Evolutionary conservation across 2,113 vertebrate genomes (phyloP).

Genomic region (Sinocyclocheilus anophthalmus): DNA sequence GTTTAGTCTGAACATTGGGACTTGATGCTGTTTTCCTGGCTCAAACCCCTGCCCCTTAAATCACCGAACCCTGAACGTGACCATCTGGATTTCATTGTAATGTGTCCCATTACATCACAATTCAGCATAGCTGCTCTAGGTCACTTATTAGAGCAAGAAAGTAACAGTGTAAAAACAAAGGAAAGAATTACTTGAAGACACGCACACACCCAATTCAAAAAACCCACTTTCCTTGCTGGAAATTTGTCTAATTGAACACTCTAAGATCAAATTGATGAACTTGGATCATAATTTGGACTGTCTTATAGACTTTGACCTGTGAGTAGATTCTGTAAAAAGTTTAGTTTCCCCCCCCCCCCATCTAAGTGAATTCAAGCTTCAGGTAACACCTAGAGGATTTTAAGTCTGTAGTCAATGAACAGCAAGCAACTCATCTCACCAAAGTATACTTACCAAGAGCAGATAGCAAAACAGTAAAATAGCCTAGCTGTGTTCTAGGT

Average conservation of each 20-base stretch:
- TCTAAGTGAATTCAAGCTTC: not conserved
- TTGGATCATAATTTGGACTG: not conserved
- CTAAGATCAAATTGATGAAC: not conserved
- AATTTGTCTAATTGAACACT: not conserved
- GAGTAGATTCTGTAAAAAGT: not conserved
- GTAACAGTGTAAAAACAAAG: not conserved
- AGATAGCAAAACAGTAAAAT: not conserved
- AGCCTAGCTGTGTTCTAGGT: not conserved
- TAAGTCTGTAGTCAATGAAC: not conserved
- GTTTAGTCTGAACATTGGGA: conserved; percentile 49
- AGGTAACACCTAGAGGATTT: not conserved
- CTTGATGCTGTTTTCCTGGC: conserved; percentile 33
- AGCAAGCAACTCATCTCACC: not conserved
- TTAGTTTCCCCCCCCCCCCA: no score
- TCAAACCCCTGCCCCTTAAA: no score
- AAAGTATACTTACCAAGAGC: not conserved
- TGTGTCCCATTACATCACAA: conserved; percentile 33
- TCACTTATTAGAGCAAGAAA: conserved; percentile 11
- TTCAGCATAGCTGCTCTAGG: conserved; percentile 12
- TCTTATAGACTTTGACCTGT: not conserved
- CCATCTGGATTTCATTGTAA: conserved; percentile 27
- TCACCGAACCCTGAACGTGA: not conserved
- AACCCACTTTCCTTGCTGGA: not conserved
- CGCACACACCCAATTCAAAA: not conserved
- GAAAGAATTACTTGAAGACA: conserved; percentile 8